Conservation (phyloP, 2,888 invertebrate species). For the Falcaria lacertinaria region DNA sequence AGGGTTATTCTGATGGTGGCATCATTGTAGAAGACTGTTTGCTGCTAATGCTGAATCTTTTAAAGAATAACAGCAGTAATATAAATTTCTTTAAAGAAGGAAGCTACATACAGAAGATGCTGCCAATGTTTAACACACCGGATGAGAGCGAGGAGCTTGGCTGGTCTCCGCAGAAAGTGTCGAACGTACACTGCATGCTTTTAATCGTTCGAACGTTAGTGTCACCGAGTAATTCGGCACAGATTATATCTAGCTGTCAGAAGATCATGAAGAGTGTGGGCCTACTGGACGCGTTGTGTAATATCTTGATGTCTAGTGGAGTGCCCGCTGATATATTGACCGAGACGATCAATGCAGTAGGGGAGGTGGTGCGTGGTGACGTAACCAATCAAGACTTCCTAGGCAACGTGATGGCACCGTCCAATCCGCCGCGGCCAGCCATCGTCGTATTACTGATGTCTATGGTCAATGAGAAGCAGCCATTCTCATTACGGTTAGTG, state of each 20-base stretch:
- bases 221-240: slow-evolving; percentile 94
- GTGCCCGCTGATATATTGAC: slow-evolving; percentile 98
- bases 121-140: slow-evolving; percentile 92
- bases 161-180: slow-evolving; percentile 96
- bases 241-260: slow-evolving; percentile 90
- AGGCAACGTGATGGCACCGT: slow-evolving; percentile 93
- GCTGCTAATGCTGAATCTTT: slow-evolving; percentile 92
- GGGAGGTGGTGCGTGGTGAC: slow-evolving; percentile 95
- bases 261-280: slow-evolving; percentile 92
- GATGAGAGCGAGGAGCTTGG: slow-evolving; percentile 85
- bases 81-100: slow-evolving; percentile 99
- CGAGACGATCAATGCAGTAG: slow-evolving; percentile 97
- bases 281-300: slow-evolving; percentile 82
- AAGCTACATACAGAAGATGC: slow-evolving; percentile 93
- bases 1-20: slow-evolving; percentile 96
- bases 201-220: slow-evolving; percentile 94
- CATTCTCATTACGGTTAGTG: slow-evolving; percentile 85
- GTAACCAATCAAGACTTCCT: slow-evolving; percentile 94
- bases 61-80: slow-evolving; percentile 97
- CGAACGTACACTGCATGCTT: slow-evolving; percentile 95
- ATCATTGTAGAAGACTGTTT: slow-evolving; percentile 99
- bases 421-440: slow-evolving; percentile 95
- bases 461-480: slow-evolving; percentile 99
- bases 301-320: slow-evolving; percentile 96
- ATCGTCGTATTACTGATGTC: slow-evolving; percentile 97